Conservation (phyloP, 2,113 vertebrate genomes). For the Condylura cristata region DNA sequence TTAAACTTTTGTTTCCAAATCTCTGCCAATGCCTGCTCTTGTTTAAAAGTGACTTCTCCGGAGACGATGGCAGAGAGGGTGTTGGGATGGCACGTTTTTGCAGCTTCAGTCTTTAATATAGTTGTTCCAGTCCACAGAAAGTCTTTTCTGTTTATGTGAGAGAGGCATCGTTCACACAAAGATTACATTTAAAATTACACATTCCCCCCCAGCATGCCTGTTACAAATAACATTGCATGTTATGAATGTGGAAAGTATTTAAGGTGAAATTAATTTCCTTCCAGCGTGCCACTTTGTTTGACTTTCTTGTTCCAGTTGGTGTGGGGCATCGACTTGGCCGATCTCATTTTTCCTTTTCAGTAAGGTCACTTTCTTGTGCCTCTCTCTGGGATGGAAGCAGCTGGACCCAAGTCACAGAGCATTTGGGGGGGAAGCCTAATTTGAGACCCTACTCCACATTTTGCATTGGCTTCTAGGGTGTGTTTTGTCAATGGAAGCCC, state of each 20-base stretch:
- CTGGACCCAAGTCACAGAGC: not conserved
- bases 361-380: conserved; percentile 29
- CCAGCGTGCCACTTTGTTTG: conserved; percentile 40
- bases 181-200: conserved; percentile 49
- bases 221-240: conserved; percentile 39
- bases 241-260: conserved; percentile 54
- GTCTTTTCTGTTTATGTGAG: conserved; percentile 48
- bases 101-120: conserved; percentile 20
- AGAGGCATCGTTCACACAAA: conserved; percentile 53
- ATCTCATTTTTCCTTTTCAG: conserved; percentile 11
- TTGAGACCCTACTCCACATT: not conserved
- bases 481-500: conserved; percentile 23
- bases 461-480: not conserved
- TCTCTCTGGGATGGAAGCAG: not conserved
- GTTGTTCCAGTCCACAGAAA: not conserved
- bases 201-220: not conserved
- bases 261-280: conserved; percentile 43
- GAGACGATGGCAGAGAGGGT: not conserved
- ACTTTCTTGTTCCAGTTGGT: conserved; percentile 29
- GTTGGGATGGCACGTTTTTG: conserved; percentile 19
- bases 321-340: not conserved
- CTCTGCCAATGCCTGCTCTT: conserved; percentile 13
- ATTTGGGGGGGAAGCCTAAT: not conserved
- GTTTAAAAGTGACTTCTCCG: conserved; percentile 59
- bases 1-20: conserved; percentile 63